phyloP scores from a whole-genome alignment of 2,888 invertebrate species.

The Mythimna loreyi region DNA sequence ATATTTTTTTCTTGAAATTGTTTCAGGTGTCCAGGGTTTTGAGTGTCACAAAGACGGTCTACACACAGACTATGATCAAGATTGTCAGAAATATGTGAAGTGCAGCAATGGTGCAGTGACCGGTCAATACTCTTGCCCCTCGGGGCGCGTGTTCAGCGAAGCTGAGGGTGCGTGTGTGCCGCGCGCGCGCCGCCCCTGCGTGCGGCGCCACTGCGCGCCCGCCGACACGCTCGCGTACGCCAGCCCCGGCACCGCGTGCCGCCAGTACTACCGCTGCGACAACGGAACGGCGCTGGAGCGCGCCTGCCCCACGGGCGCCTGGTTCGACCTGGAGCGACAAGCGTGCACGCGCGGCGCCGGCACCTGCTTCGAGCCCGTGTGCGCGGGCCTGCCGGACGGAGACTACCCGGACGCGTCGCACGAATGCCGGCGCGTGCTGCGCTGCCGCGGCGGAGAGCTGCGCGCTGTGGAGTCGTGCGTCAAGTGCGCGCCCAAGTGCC shows the following conservation, averaged over 20 bases:
- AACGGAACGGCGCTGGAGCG: constrained; percentile 86
- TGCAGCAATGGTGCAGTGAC: constrained; percentile 78
- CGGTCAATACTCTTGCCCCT: constrained; percentile 81
- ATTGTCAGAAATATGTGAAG: constrained; percentile 86
- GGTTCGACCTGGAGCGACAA: constrained; percentile 90
- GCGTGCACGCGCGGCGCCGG: constrained; percentile 89
- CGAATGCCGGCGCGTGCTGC: constrained; percentile 88
- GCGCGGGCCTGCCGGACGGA: constrained; percentile 90
- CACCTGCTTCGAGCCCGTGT: constrained; percentile 91
- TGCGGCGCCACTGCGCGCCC: constrained; percentile 81
- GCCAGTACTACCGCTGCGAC: constrained; percentile 91
- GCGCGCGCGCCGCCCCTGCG: constrained; percentile 79
- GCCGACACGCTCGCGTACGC: constrained; percentile 86
- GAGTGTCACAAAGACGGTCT: constrained; percentile 84
- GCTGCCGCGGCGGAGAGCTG: constrained; percentile 87
- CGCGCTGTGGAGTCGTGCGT: constrained; percentile 79
- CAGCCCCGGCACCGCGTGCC: constrained; percentile 90
- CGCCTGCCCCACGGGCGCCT: constrained; percentile 88
- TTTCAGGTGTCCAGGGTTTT: constrained; percentile 78
- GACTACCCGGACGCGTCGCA: constrained; percentile 91
- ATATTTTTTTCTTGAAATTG: constrained; percentile 9
- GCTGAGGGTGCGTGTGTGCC: constrained; percentile 83
- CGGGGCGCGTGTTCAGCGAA: constrained; percentile 85
- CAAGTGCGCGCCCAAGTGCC: constrained; percentile 79
- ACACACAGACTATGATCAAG: constrained; percentile 83